phyloP scores from a whole-genome alignment of 2,113 vertebrate species.

The Labrus mixtus region DNA sequence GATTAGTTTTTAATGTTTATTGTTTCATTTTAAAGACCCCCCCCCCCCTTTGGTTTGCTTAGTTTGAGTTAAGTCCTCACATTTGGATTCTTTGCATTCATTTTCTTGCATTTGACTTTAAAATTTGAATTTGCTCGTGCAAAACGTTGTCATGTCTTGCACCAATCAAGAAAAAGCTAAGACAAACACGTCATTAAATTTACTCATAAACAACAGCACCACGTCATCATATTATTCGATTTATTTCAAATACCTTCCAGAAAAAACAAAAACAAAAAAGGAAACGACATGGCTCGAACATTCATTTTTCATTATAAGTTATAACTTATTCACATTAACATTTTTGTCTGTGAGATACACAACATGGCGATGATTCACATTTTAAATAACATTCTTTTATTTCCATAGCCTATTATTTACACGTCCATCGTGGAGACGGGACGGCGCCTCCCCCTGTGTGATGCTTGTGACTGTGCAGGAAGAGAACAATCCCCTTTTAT shows the following conservation, averaged over 20 bases:
- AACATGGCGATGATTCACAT: constrained; percentile 60
- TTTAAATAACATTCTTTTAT: constrained; percentile 83
- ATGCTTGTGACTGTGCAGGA: background rate
- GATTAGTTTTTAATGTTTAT: too few species aligned
- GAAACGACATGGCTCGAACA: constrained; percentile 70
- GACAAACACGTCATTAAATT: background rate
- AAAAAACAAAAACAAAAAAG: constrained; percentile 21
- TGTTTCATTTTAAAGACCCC: too few species aligned
- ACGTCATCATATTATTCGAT: background rate
- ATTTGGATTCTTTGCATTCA: too few species aligned
- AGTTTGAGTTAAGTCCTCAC: background rate
- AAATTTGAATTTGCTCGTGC: background rate
- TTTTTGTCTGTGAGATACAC: constrained; percentile 66
- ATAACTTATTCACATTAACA: constrained; percentile 77
- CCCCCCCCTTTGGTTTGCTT: too few species aligned
- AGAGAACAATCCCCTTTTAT: background rate
- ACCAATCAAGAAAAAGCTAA: background rate
- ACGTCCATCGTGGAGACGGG: constrained; percentile 36
- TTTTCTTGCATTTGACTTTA: background rate
- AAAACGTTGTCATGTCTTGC: background rate
- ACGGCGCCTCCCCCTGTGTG: background rate
- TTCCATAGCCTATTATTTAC: constrained; percentile 77
- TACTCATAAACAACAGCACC: background rate
- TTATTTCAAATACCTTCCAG: constrained; percentile 71
- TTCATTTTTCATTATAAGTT: constrained; percentile 73